Conservation (phyloP, 2,888 invertebrate species). For the Protonemura montana region DNA sequence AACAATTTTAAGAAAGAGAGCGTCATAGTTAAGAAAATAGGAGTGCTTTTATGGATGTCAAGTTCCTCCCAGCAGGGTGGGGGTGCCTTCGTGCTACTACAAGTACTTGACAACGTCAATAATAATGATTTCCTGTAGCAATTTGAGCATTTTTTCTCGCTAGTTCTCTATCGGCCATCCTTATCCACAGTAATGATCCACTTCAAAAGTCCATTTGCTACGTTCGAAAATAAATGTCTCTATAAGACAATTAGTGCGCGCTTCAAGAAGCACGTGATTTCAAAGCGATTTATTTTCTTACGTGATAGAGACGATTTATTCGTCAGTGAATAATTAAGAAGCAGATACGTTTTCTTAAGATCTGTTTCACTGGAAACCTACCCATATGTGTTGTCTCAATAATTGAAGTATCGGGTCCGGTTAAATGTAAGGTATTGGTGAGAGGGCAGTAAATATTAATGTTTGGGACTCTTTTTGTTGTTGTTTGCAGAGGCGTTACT, state of each 20-base stretch:
- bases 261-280: neutral
- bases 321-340: neutral
- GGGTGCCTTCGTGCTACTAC: neutral
- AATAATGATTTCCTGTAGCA: slow-evolving; percentile 37
- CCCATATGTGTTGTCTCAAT: neutral
- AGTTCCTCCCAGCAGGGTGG: neutral
- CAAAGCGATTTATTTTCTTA: neutral
- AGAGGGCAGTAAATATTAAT: neutral
- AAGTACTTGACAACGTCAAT: slow-evolving; percentile 31
- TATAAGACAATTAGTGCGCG: slow-evolving; percentile 9
- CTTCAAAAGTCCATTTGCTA: slow-evolving; percentile 38
- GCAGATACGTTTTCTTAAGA: neutral
- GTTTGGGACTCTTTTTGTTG: neutral
- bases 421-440: neutral
- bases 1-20: slow-evolving; percentile 18
- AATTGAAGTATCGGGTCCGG: neutral
- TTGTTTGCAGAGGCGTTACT: slow-evolving; percentile 54
- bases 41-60: slow-evolving; percentile 37
- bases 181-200: slow-evolving; percentile 38
- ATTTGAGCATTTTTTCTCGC: slow-evolving; percentile 37
- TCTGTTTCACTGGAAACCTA: neutral
- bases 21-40: slow-evolving; percentile 37
- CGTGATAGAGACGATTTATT: neutral
- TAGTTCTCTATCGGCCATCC: neutral
- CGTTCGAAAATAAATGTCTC: slow-evolving; percentile 18